phyloP scores from a whole-genome alignment of 30 jellyfish, hydroid and myxozoan species.

The Aurelia sp. region DNA sequence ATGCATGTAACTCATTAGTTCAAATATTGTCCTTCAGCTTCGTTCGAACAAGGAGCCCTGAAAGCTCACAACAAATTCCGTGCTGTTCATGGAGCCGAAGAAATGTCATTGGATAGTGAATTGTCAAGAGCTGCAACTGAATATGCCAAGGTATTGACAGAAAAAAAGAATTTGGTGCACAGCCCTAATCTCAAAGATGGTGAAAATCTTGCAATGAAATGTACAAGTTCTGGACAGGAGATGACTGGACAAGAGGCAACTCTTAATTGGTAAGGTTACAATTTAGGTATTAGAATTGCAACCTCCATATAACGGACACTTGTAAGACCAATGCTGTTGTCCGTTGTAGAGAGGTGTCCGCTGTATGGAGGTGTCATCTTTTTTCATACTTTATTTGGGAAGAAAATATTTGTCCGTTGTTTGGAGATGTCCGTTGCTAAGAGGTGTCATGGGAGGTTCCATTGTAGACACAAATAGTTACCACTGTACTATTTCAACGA shows the following conservation, averaged over 20 bases:
- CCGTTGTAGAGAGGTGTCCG: no score
- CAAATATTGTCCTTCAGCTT: neutral
- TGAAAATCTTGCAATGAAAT: conserved; percentile 83
- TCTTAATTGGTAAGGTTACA: conserved; percentile 71
- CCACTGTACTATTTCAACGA: no score
- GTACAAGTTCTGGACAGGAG: conserved; percentile 80
- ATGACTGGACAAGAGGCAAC: conserved; percentile 95
- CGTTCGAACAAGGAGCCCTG: conserved; percentile 71
- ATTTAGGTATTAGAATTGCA: neutral
- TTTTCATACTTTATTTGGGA: no score
- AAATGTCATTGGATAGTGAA: conserved; percentile 69
- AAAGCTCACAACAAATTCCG: conserved; percentile 89
- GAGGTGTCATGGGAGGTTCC: no score
- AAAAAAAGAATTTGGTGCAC: conserved; percentile 66
- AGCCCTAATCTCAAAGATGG: conserved; percentile 71
- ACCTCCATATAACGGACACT: no score
- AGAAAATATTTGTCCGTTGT: no score
- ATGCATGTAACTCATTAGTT: no score
- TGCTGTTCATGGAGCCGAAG: conserved; percentile 76
- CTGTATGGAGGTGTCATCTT: no score
- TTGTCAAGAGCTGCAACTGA: conserved; percentile 83
- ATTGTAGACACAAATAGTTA: no score
- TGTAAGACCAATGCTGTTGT: no score
- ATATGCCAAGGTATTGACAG: conserved; percentile 73
- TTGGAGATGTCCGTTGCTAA: no score